phyloP scores from a whole-genome alignment of 1,140 invertebrate genomes.

The Caligus rogercresseyi region DNA sequence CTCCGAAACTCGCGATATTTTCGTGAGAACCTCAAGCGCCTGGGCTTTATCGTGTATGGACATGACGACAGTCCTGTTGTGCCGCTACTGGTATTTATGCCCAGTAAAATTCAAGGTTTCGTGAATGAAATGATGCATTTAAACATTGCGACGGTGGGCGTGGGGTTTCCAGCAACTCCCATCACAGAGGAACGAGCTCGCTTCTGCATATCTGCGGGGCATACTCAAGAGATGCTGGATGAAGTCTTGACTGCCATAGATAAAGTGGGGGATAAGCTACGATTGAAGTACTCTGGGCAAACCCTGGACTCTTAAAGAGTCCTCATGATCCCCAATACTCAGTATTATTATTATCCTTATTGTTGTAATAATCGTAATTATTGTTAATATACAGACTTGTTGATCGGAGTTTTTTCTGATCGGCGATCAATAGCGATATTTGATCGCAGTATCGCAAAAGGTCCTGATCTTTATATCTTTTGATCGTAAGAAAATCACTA shows the following conservation, averaged over 20 bases:
- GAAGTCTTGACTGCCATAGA: conserved; percentile 35
- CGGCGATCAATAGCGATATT: too few relatives aligned
- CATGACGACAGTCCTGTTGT: conserved; percentile 92
- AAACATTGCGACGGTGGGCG: conserved; percentile 80
- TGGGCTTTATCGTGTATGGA: conserved; percentile 89
- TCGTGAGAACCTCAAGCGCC: conserved; percentile 58
- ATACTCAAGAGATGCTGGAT: conserved; percentile 89
- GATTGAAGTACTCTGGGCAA: conserved; percentile 8
- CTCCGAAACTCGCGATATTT: conserved; percentile 74
- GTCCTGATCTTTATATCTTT: too few relatives aligned
- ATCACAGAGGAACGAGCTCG: conserved; percentile 79
- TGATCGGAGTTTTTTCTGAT: too few relatives aligned
- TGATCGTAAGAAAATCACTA: too few relatives aligned
- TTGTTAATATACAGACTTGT: too few relatives aligned
- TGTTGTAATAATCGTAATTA: too few relatives aligned
- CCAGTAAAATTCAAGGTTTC: conserved; percentile 74
- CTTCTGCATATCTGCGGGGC: conserved; percentile 87
- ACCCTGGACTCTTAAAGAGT: too few relatives aligned
- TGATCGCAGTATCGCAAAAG: too few relatives aligned
- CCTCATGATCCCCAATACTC: too few relatives aligned
- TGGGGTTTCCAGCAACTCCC: conserved; percentile 95
- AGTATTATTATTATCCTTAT: too few relatives aligned
- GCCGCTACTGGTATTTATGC: conserved; percentile 80
- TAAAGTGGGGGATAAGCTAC: conserved; percentile 5
- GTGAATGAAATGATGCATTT: conserved; percentile 59